Evolutionary conservation across 1,140 invertebrate genomes (phyloP), one percentile per base, ranked within the genome.

Genomic region (Lutraria rhynchaena): DNA sequence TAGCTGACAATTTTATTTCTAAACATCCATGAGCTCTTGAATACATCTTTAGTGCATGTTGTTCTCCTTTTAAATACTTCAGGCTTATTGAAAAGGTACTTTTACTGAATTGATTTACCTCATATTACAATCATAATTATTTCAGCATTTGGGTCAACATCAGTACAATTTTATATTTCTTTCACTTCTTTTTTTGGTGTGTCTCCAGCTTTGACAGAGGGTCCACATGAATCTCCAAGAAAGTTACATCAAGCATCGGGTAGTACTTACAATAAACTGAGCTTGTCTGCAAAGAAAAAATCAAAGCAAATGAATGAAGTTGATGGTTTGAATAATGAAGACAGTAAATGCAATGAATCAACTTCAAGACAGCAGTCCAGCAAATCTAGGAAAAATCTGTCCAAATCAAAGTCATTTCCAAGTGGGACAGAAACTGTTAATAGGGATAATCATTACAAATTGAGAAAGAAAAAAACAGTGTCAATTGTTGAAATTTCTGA

Each of bases 391-490:
- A 35, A 37, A 55, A 46, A 27, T 3, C 51, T 31, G 35, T 41
- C 51, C 7, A 71, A 29, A n/a, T 57, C 37, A 41, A n/a, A 33
- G 19, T 57, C 69, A 5, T 41, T 41, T 7, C 37, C 37, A 41
- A 15, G 15, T 41, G 69, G 9, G 5, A 22, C 35, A 55, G 33
- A 37, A 1, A 7, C n/a, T 53, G 33, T 11, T 24, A 29, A 1
- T 13, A 37, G 22, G 3, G 35, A 37, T 15, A 60, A 17, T n/a
- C n/a, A 33, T 13, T 74, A 74, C 19, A 74, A 4, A 74, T n/a
- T 74, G 35, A 58, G 71, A n/a, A 74, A 74, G 41, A 74, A 55
- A 60, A 74, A 60, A 1, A 60, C 71, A 3, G 55, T 74, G 1
- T 55, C 71, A 41, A 19, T 74, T 58, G 55, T 74, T 19, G 44